Conservation (phyloP, 2,888 invertebrate species). For the Pegoplata infirma region DNA sequence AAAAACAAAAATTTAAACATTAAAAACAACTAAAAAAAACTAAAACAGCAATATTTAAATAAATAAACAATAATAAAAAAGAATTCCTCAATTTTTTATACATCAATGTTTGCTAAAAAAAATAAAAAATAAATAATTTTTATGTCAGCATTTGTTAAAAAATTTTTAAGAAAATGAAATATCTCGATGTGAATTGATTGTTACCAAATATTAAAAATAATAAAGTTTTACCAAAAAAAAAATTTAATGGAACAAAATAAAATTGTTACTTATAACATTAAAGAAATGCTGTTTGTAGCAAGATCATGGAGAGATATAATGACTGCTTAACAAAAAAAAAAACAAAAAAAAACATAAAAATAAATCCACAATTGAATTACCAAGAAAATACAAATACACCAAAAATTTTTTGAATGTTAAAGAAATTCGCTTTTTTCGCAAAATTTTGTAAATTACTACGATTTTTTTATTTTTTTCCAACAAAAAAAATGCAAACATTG, state of each 20-base stretch:
- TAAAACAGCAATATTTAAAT: neutral
- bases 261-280: constrained; percentile 44
- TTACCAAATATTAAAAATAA: constrained; percentile 35
- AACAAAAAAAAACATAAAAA: too few relatives aligned
- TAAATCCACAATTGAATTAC: constrained; percentile 14
- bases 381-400: constrained; percentile 7
- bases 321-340: constrained; percentile 63
- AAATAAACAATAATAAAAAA: constrained; percentile 12
- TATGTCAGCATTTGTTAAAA: constrained; percentile 29
- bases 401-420: constrained; percentile 21
- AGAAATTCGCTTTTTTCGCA: constrained; percentile 5
- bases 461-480: too few relatives aligned
- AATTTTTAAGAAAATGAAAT: constrained; percentile 30
- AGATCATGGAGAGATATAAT: constrained; percentile 68
- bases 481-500: constrained; percentile 52
- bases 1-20: neutral
- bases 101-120: constrained; percentile 56
- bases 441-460: neutral
- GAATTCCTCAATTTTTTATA: constrained; percentile 28
- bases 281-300: constrained; percentile 51
- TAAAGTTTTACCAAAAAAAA: constrained; percentile 23
- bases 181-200: constrained; percentile 64
- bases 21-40: constrained; percentile 25
- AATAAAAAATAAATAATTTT: constrained; percentile 5
- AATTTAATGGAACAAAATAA: constrained; percentile 28